Evolutionary conservation across 2,888 invertebrate genomes (phyloP).

Genomic region (Julus scanicus): DNA sequence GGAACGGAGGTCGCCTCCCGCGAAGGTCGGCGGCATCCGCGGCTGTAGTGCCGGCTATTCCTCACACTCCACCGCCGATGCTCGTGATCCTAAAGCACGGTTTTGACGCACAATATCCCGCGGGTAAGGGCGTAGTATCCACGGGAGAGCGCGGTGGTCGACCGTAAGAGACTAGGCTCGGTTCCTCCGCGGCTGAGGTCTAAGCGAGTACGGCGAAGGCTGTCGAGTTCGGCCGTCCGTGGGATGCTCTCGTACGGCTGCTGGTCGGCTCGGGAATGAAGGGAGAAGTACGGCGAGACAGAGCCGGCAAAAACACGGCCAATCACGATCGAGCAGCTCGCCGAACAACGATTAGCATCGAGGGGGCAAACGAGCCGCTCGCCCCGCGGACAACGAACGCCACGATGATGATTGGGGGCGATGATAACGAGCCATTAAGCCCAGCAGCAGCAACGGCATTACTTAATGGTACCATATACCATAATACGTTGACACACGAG

Average conservation of each 20-base stretch:
- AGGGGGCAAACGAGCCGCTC: not conserved
- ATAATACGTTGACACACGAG: too few species aligned
- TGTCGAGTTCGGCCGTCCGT: too few species aligned
- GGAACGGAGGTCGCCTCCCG: too few species aligned
- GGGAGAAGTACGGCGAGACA: not conserved
- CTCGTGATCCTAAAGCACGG: too few species aligned
- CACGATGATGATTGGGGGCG: conserved; percentile 33
- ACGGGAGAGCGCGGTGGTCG: not conserved
- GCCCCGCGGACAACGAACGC: not conserved
- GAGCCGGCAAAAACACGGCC: not conserved
- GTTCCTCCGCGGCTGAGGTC: not conserved
- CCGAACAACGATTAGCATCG: not conserved
- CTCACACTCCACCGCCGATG: too few species aligned
- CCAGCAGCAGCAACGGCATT: too few species aligned
- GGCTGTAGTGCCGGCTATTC: too few species aligned
- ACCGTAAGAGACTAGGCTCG: not conserved
- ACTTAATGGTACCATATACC: too few species aligned
- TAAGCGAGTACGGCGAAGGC: too few species aligned
- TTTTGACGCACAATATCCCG: not conserved
- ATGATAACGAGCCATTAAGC: conserved; percentile 2
- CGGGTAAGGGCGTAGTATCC: not conserved
- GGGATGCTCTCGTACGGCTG: too few species aligned
- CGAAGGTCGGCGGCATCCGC: too few species aligned
- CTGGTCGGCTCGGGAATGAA: not conserved
- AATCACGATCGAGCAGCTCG: not conserved